Conservation (phyloP, 2,113 vertebrate species). For the Pachycephala philippinensis region DNA sequence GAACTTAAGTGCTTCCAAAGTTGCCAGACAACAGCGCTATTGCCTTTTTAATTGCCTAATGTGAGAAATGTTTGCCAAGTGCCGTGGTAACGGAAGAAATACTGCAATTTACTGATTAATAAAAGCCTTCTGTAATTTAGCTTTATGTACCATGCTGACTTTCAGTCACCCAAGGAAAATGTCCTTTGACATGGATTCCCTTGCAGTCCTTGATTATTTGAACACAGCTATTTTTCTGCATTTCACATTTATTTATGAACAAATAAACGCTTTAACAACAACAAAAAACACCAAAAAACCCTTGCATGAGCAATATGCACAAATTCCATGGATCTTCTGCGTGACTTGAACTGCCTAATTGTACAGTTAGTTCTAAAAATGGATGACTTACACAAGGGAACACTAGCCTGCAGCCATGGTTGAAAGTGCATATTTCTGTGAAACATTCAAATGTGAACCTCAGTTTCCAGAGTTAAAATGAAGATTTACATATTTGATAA, state of each 20-base stretch:
- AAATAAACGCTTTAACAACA: not conserved
- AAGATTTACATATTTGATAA: constrained; percentile 27
- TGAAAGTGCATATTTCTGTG: constrained; percentile 30
- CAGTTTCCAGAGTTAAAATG: not conserved
- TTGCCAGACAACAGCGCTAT: not conserved
- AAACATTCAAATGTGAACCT: constrained; percentile 13
- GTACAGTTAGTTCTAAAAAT: constrained; percentile 64
- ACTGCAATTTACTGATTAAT: constrained; percentile 44
- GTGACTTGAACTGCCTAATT: constrained; percentile 38
- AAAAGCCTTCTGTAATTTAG: not conserved
- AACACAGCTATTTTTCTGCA: not conserved
- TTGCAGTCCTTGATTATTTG: not conserved
- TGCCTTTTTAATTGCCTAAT: constrained; percentile 23
- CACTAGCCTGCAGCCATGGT: constrained; percentile 35
- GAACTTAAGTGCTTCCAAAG: constrained; percentile 1
- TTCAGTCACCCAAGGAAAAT: not conserved
- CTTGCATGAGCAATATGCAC: constrained; percentile 10
- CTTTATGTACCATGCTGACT: not conserved
- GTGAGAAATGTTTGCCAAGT: constrained; percentile 10
- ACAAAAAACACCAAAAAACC: not conserved
- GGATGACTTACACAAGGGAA: constrained; percentile 41
- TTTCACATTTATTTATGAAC: constrained; percentile 29
- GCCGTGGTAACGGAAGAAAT: constrained; percentile 17
- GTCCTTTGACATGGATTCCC: constrained; percentile 17
- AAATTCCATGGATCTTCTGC: constrained; percentile 46